Percentiles rank a stretch among this genome's conserved stretches.
These are phyloP conservation scores for Diloba caeruleocephala DNA, from an alignment of 2,888 invertebrate genomes.

Conservation along the genomic window DNA sequence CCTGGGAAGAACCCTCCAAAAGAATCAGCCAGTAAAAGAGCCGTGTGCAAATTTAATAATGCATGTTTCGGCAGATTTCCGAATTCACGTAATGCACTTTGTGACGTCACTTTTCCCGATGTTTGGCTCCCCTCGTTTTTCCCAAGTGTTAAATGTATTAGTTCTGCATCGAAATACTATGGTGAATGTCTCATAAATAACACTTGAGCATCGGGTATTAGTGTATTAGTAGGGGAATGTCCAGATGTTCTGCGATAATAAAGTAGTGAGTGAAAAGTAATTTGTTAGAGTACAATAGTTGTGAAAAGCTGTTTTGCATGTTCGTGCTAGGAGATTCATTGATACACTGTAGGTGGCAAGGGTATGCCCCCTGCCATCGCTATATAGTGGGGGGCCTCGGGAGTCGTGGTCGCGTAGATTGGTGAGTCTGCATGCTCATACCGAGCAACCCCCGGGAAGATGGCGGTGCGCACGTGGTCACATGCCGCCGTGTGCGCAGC, in stretches of 20 bases:
- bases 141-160: constrained; percentile 77
- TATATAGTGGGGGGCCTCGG: too few relatives aligned
- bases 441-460: too few relatives aligned
- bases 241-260: constrained; percentile 52
- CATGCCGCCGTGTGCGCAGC: too few relatives aligned
- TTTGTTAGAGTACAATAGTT: constrained; percentile 53
- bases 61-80: constrained; percentile 57
- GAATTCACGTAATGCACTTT: constrained; percentile 54
- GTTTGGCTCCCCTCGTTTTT: constrained; percentile 58
- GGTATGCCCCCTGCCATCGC: too few relatives aligned
- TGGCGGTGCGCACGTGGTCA: too few relatives aligned
- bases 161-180: constrained; percentile 66
- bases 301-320: constrained; percentile 38
- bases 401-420: too few relatives aligned
- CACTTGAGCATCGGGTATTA: constrained; percentile 52
- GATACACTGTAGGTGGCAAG: constrained; percentile 5
- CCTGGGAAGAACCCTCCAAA: constrained; percentile 37
- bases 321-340: constrained; percentile 39
- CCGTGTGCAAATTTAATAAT: constrained; percentile 57
- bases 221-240: constrained; percentile 48
- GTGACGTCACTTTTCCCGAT: constrained; percentile 50
- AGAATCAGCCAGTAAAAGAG: constrained; percentile 41
- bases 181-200: constrained; percentile 68
- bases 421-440: too few relatives aligned
- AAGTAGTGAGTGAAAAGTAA: constrained; percentile 45